These are phyloP conservation scores for Lycocorax pyrrhopterus DNA, from an alignment of 2,113 vertebrate genomes.

Conservation along the genomic window DNA sequence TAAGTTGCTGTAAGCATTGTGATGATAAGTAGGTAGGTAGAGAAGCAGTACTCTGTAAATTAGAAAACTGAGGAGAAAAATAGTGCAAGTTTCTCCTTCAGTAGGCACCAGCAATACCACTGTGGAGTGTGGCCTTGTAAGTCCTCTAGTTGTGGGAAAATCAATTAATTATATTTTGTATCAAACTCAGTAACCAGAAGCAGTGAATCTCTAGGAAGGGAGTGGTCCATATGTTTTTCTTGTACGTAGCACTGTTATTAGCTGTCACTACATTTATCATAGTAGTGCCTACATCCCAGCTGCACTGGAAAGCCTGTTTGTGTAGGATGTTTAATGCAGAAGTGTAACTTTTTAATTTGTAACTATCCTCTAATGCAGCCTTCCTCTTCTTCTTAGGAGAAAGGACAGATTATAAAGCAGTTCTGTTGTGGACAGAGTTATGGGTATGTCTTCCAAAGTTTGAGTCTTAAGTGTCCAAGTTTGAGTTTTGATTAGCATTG, in stretches of 20 bases:
- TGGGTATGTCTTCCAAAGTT: neutral
- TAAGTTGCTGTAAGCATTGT: neutral
- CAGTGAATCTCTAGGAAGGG: neutral
- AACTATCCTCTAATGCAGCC: neutral
- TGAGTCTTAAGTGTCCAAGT: neutral
- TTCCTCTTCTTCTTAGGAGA: neutral
- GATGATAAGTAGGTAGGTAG: neutral
- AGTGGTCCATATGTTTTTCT: neutral
- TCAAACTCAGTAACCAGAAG: neutral
- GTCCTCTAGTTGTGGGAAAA: neutral
- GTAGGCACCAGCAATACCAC: neutral
- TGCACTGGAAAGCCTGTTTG: neutral
- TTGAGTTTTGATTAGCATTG: neutral
- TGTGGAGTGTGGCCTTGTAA: neutral
- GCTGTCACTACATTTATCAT: neutral
- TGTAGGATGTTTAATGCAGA: neutral
- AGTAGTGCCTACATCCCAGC: neutral
- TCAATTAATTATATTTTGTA: neutral
- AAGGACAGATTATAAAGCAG: neutral
- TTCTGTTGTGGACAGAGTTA: neutral
- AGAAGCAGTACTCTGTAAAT: neutral
- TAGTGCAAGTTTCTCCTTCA: neutral
- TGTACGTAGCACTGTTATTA: neutral
- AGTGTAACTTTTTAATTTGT: neutral
- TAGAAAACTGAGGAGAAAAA: neutral